These are phyloP conservation scores for Sweltsa coloradensis DNA, from an alignment of 1,140 invertebrate species.

Conservation along the genomic window DNA sequence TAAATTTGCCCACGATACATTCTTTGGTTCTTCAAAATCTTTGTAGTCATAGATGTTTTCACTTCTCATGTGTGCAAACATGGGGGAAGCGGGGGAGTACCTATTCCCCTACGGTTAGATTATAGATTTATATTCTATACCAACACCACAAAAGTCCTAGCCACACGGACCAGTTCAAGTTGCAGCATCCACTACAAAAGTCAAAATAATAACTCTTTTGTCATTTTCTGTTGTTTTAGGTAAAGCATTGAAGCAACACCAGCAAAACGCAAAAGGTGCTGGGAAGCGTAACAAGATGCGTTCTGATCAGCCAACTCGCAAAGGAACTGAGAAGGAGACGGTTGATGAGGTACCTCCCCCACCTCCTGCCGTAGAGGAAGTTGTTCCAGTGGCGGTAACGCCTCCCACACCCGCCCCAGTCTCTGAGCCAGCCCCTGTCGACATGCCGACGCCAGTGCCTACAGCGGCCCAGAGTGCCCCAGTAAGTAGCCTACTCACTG, in stretches of 20 bases:
- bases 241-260: constrained; percentile 19
- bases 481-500: neutral
- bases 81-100: too few species aligned
- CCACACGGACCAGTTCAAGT: too few species aligned
- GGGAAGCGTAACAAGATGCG: constrained; percentile 25
- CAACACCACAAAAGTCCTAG: too few species aligned
- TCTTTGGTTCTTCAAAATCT: too few species aligned
- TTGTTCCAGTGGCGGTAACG: constrained; percentile 6
- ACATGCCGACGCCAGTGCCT: neutral
- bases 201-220: too few species aligned
- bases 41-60: too few species aligned
- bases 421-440: constrained; percentile 2
- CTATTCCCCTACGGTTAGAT: too few species aligned
- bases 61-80: too few species aligned
- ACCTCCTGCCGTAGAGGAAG: constrained; percentile 16
- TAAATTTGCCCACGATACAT: too few species aligned
- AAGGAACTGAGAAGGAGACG: constrained; percentile 34
- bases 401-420: constrained; percentile 5
- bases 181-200: too few species aligned
- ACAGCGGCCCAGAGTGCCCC: neutral
- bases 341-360: neutral
- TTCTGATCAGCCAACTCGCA: constrained; percentile 33
- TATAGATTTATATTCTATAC: too few species aligned
- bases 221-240: constrained; percentile 20
- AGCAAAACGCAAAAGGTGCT: constrained; percentile 30